phyloP scores from a whole-genome alignment of 2,113 vertebrate genomes.

The Sebastes schlegelii region DNA sequence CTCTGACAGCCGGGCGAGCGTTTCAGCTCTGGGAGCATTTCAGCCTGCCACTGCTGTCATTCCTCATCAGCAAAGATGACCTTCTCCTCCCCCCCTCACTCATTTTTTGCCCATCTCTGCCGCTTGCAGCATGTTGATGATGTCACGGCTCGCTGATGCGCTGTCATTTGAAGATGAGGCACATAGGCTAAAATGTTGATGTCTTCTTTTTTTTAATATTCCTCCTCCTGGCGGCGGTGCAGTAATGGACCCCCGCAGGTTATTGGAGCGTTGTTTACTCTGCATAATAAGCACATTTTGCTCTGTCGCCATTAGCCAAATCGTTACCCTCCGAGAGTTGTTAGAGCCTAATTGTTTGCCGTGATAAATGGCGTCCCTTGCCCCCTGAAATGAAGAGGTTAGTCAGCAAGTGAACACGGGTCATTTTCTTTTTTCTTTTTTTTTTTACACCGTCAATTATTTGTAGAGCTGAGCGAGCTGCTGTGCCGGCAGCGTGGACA shows the following conservation, averaged over 20 bases:
- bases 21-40: conserved; percentile 48
- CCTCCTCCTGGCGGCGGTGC: neutral
- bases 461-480: conserved; percentile 39
- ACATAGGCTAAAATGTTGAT: neutral
- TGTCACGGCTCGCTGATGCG: conserved; percentile 35
- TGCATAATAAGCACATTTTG: conserved; percentile 65
- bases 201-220: conserved; percentile 5
- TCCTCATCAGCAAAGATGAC: conserved; percentile 64
- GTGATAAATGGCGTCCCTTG: conserved; percentile 66
- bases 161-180: conserved; percentile 14
- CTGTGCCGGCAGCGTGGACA: conserved; percentile 30
- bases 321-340: conserved; percentile 55
- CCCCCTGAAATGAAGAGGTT: conserved; percentile 56
- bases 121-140: conserved; percentile 46
- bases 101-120: conserved; percentile 22
- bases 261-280: conserved; percentile 56
- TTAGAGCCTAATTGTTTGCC: conserved; percentile 67
- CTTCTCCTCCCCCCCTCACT: conserved; percentile 38
- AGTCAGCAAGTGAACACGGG: conserved; percentile 52
- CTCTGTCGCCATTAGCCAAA: conserved; percentile 64
- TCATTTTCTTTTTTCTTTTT: conserved; percentile 37
- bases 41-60: conserved; percentile 59
- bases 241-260: conserved; percentile 25
- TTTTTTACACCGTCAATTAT: conserved; percentile 41
- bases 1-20: conserved; percentile 52